Evolutionary conservation across 2,797 vertebrate species (phyloP).

Genomic region (Coregonus sp.): DNA sequence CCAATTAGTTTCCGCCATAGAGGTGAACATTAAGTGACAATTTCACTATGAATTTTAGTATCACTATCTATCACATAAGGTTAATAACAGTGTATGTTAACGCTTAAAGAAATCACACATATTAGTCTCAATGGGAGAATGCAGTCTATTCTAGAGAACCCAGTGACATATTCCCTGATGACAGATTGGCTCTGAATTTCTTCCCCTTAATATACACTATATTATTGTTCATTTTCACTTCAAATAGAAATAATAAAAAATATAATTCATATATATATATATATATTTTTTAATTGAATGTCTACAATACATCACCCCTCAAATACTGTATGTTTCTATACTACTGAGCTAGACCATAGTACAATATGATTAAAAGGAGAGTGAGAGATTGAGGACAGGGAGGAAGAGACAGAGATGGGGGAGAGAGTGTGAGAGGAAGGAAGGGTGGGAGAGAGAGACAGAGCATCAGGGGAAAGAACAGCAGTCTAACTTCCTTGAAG

Average conservation of each 20-base stretch:
- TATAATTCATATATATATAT: too few relatives aligned
- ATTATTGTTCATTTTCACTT: neutral
- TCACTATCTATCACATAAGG: neutral
- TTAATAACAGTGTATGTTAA: too few relatives aligned
- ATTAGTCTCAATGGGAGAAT: neutral
- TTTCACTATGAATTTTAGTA: neutral
- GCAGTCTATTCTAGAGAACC: neutral
- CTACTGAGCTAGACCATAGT: neutral
- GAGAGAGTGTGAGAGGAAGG: neutral
- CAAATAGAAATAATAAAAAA: too few relatives aligned
- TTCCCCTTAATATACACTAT: neutral
- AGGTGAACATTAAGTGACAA: neutral
- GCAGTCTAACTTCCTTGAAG: slow-evolving; percentile 45
- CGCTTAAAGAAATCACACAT: neutral
- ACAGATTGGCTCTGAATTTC: neutral
- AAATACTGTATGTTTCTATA: neutral
- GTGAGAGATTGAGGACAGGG: neutral
- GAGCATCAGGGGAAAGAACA: slow-evolving; percentile 10
- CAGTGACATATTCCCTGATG: neutral
- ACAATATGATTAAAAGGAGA: slow-evolving; percentile 4
- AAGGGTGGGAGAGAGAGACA: neutral
- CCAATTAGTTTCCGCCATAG: neutral
- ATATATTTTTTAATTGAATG: too few relatives aligned
- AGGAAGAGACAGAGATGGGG: neutral
- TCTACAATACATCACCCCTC: too few relatives aligned